phyloP scores from a whole-genome alignment of 2,888 invertebrate species.

The Catocala sponsa region DNA sequence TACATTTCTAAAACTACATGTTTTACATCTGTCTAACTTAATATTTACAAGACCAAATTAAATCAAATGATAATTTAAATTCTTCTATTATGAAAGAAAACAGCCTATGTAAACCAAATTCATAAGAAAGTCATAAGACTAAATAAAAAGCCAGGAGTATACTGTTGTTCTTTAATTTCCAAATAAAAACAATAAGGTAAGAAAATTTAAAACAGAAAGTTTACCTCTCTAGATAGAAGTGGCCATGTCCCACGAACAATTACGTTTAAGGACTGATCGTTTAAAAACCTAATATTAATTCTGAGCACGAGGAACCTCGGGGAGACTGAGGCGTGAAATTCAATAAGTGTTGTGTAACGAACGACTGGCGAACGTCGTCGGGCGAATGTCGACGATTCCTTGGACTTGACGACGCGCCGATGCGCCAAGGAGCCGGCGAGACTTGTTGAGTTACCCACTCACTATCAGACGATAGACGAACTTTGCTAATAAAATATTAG shows the following conservation, averaged over 20 bases:
- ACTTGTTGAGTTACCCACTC: constrained; percentile 59
- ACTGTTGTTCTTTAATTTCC: constrained; percentile 25
- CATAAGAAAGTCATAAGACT: background rate
- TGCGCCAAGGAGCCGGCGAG: constrained; percentile 28
- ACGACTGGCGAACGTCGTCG: constrained; percentile 46
- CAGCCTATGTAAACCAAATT: background rate
- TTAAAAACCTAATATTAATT: constrained; percentile 63
- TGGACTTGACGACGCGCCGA: constrained; percentile 30
- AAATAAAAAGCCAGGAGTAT: background rate
- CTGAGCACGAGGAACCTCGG: constrained; percentile 59
- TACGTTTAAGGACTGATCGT: constrained; percentile 43
- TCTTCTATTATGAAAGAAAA: background rate
- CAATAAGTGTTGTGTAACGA: constrained; percentile 71
- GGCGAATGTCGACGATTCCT: constrained; percentile 7
- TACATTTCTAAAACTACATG: too few species aligned
- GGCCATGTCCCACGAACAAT: constrained; percentile 32
- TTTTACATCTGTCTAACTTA: too few species aligned
- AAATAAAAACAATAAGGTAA: constrained; percentile 16
- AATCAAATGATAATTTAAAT: background rate
- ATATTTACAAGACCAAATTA: too few species aligned
- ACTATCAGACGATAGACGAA: constrained; percentile 28
- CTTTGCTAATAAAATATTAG: constrained; percentile 40
- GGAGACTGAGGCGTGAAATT: constrained; percentile 70
- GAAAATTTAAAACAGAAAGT: constrained; percentile 27
- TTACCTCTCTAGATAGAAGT: constrained; percentile 19